Base-by-base conservation (phyloP, 1,140 invertebrate genomes). In the Lordiphosa clarofinis region DNA sequence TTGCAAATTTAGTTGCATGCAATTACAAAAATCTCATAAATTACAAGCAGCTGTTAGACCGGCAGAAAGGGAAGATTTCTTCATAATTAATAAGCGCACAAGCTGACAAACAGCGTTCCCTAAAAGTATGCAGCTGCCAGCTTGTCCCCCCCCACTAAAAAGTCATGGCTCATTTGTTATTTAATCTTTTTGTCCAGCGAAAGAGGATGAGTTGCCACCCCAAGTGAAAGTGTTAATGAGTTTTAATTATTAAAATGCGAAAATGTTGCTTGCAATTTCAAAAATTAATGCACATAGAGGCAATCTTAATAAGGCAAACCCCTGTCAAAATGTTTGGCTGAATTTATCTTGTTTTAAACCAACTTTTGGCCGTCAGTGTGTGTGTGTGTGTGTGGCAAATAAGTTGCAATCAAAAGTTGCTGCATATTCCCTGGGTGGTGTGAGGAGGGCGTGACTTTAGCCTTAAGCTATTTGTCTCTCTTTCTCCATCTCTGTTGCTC, bases 331-430 rank as follows among this genome's bases (percentile, higher is more conserved):
- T 61, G 50, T 40, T 47, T 70, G 52, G n/a, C 53, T 54, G 28
- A 61, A 52, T 47, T 82, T 68, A 81, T 81, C 58, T 82, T 56
- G 72, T 82, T 75, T 63, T 36, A 7, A 48, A 79, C 71, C 28
- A 40, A 28, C 76, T 81, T 81, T 82, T 81, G 62, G 43, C 60
- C 50, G 44, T 15, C 44, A 70, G 43, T 56, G 44, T 40, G 6
- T 47, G 36, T 63, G 53, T 54, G 44, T 59, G 40, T 73, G 64
- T 72, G 67, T 55, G 60, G 48, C 75, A 76, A 81, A 82, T 81
- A 82, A 81, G 82, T 82, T 81, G 75, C 75, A 81, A 81, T 81
- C 72, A 81, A 81, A 81, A 81, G 72, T 81, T 81, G 62, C 75
- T 56, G 48, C 64, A 52, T 52, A 68, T 56, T 66, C 49, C 35